phyloP scores from a whole-genome alignment of 2,888 invertebrate species.

The Archaeoteleia sp. region DNA sequence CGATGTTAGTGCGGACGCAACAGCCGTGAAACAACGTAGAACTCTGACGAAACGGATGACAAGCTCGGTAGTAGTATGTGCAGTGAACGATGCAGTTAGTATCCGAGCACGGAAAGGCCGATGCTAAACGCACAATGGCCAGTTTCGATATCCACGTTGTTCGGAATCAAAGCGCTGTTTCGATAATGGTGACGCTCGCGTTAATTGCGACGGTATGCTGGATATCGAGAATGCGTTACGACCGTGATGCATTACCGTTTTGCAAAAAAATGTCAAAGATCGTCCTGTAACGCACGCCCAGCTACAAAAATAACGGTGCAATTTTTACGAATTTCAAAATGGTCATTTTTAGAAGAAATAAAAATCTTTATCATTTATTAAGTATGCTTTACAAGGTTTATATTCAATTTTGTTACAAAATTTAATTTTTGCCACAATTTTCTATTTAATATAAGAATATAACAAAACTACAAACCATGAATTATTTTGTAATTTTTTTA shows the following conservation, averaged over 20 bases:
- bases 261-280: slow-evolving; percentile 23
- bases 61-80: slow-evolving; percentile 45
- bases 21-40: slow-evolving; percentile 44
- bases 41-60: slow-evolving; percentile 52
- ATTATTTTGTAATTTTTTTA: too few relatives aligned
- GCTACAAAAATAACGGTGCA: too few relatives aligned
- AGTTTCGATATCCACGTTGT: slow-evolving; percentile 58
- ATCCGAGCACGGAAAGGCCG: slow-evolving; percentile 55
- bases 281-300: too few relatives aligned
- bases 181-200: slow-evolving; percentile 68
- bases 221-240: slow-evolving; percentile 59
- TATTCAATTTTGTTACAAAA: too few relatives aligned
- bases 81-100: slow-evolving; percentile 50
- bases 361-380: too few relatives aligned
- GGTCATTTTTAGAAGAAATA: too few relatives aligned
- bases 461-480: too few relatives aligned
- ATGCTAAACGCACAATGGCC: slow-evolving; percentile 57
- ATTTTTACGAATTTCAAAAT: too few relatives aligned
- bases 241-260: slow-evolving; percentile 25
- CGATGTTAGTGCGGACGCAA: slow-evolving; percentile 37
- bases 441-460: too few relatives aligned
- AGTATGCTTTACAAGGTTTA: too few relatives aligned
- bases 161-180: slow-evolving; percentile 58
- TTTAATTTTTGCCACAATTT: too few relatives aligned
- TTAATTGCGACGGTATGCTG: slow-evolving; percentile 66